phyloP scores from a whole-genome alignment of 2,888 invertebrate genomes.

The Callimorpha dominula region DNA sequence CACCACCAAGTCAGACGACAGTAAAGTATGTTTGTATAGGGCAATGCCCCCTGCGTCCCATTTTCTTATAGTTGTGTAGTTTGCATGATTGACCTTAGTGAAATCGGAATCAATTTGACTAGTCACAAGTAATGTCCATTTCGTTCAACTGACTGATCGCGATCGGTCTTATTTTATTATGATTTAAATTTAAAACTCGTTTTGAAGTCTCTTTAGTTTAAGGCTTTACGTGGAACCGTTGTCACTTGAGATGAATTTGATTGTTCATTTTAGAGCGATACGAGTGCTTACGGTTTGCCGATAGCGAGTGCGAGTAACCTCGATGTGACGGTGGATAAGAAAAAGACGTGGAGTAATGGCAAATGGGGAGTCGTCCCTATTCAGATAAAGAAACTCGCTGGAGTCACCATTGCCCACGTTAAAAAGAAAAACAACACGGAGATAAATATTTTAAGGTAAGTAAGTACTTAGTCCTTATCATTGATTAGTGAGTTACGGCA shows the following conservation, averaged over 20 bases:
- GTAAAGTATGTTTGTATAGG: conserved; percentile 64
- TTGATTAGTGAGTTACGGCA: too few relatives aligned
- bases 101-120: conserved; percentile 34
- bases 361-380: conserved; percentile 80
- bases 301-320: conserved; percentile 75
- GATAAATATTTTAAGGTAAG: conserved; percentile 79
- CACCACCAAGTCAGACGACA: conserved; percentile 74
- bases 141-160: conserved; percentile 24
- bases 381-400: conserved; percentile 71
- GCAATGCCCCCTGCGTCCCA: conserved; percentile 22
- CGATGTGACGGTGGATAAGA: conserved; percentile 66
- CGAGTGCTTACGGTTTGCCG: conserved; percentile 76
- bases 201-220: not conserved
- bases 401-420: conserved; percentile 72
- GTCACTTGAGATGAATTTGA: conserved; percentile 18
- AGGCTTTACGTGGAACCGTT: conserved; percentile 8
- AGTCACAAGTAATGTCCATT: conserved; percentile 21
- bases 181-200: conserved; percentile 16
- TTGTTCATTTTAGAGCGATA: conserved; percentile 69
- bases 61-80: conserved; percentile 24
- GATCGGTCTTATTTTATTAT: conserved; percentile 25
- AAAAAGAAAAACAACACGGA: conserved; percentile 73
- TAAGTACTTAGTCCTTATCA: not conserved
- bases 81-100: conserved; percentile 37
- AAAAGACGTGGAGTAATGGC: conserved; percentile 70